phyloP scores from a whole-genome alignment of 2,888 invertebrate genomes.

The Ceramica pisi region DNA sequence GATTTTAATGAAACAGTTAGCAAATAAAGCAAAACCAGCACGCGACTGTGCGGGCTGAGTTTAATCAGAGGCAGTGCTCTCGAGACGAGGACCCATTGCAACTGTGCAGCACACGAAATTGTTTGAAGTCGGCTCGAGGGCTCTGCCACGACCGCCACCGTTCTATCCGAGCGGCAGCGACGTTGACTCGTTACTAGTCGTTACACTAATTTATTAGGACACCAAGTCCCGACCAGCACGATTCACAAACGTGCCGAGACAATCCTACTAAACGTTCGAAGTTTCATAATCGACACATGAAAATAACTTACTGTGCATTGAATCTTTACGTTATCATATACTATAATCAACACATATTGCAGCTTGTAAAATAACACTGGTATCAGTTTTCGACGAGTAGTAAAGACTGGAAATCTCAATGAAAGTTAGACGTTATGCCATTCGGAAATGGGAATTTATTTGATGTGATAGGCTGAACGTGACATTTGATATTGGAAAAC shows the following conservation, averaged over 20 bases:
- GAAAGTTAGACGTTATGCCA: slow-evolving; percentile 33
- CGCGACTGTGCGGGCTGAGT: slow-evolving; percentile 70
- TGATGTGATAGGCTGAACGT: slow-evolving; percentile 24
- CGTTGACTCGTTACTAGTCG: slow-evolving; percentile 52
- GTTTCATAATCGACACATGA: slow-evolving; percentile 11
- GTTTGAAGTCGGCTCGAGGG: slow-evolving; percentile 78
- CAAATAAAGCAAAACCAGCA: slow-evolving; percentile 76
- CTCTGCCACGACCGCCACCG: slow-evolving; percentile 49
- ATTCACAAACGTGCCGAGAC: slow-evolving; percentile 49
- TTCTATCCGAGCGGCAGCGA: slow-evolving; percentile 49
- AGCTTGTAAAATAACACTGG: slow-evolving; percentile 23
- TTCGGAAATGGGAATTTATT: slow-evolving; percentile 40
- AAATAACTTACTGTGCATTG: slow-evolving; percentile 6
- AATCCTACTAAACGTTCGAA: slow-evolving; percentile 25
- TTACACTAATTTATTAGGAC: slow-evolving; percentile 58
- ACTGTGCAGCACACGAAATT: slow-evolving; percentile 78
- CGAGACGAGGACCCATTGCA: slow-evolving; percentile 76
- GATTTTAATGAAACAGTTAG: slow-evolving; percentile 67
- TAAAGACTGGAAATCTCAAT: slow-evolving; percentile 33
- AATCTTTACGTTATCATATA: background rate
- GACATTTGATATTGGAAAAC: slow-evolving; percentile 37
- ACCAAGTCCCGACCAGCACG: slow-evolving; percentile 48
- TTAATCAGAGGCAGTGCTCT: slow-evolving; percentile 84
- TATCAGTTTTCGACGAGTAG: slow-evolving; percentile 43
- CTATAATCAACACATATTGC: slow-evolving; percentile 13